Evolutionary conservation across 2,888 invertebrate species (phyloP), one percentile per base, ranked within the genome.

Genomic region (Mycalesis mineus): DNA sequence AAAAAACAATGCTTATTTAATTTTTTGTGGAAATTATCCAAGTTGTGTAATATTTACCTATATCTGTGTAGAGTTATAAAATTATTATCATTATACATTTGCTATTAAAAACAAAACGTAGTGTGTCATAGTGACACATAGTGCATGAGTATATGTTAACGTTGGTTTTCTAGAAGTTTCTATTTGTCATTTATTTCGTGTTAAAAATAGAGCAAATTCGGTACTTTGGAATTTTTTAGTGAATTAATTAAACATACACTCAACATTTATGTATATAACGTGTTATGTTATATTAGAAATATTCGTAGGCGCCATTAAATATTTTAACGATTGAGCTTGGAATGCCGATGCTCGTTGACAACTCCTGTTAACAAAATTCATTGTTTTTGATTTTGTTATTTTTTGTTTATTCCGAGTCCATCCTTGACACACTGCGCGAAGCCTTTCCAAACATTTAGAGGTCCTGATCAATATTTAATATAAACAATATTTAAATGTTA

Each of bases 381-480:
- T 47, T 47, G 15, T 47, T 47, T 47, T 15, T 31, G 9, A 11
- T 15, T 47, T 15, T 11, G 15, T 45, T 33, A 13, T 11, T 45
- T 47, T 47, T 47, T 47, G 29, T 47, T 15, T 47, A 47, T 47
- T 33, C 15, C n/a, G 11, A 47, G 31, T 47, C 9, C 31, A 33
- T 33, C 47, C 47, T 47, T 47, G 47, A 47, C 47, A 9, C 33
- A 47, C 15, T 47, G 15, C 11, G 15, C 15, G 15, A 9, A 47
- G 14, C 47, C 47, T 47, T 47, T 47, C 47, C 31, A 47, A 47
- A 15, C 8, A 15, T 47, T 47, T 47, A 33, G 47, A 47, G 47
- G 47, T 47, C 47, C 47, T 33, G 47, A 15, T 47, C 31, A 47
- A 47, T 47, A 47, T 47, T 33, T 47, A 47, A 33, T 47, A 33